Conservation (phyloP, 2,888 invertebrate species). For the Coenonympha arcania region DNA sequence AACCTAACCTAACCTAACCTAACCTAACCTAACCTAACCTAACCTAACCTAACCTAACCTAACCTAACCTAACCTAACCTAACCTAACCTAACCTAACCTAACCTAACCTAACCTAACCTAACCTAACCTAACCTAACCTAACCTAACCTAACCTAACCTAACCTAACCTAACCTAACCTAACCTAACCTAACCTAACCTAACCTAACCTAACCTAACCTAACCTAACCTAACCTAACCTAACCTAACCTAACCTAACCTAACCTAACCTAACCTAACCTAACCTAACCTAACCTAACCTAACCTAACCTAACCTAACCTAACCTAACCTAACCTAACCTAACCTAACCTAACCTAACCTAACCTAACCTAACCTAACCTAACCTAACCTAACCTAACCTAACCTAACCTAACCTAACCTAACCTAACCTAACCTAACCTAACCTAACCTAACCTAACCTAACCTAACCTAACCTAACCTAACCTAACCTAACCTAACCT, state of each 20-base stretch:
- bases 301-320: constrained; percentile 7
- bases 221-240: constrained; percentile 7
- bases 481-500: constrained; percentile 7
- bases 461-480: constrained; percentile 7
- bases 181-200: constrained; percentile 7
- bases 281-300: constrained; percentile 7
- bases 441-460: constrained; percentile 7
- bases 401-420: constrained; percentile 7
- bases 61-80: constrained; percentile 9
- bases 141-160: constrained; percentile 7
- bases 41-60: constrained; percentile 8
- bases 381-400: constrained; percentile 7
- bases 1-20: constrained; percentile 9
- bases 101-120: constrained; percentile 7
- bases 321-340: constrained; percentile 6
- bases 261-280: constrained; percentile 7
- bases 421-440: constrained; percentile 7
- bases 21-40: constrained; percentile 9
- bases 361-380: constrained; percentile 7
- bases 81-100: constrained; percentile 7
- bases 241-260: constrained; percentile 7
- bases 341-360: constrained; percentile 5
- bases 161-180: constrained; percentile 7
- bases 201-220: constrained; percentile 7
- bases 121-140: constrained; percentile 7